Evolutionary conservation across 2,113 vertebrate genomes (phyloP).

Genomic region (Psittacula cyanocephala): DNA sequence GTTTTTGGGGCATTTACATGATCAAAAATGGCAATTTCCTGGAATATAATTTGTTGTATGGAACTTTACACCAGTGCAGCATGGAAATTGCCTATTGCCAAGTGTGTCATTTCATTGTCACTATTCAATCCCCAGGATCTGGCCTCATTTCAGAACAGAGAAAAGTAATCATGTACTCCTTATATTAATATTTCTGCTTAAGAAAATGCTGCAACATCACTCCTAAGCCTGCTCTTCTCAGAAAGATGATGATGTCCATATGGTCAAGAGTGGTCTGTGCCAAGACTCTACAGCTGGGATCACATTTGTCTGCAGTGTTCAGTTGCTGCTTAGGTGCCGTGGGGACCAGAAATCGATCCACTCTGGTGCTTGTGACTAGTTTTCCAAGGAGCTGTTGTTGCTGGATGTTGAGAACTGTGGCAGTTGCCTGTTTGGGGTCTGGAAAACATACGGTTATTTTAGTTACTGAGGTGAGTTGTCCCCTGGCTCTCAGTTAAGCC

Average conservation of each 20-base stretch:
- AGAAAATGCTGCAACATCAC: background rate
- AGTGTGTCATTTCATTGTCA: background rate
- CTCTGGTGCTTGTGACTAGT: background rate
- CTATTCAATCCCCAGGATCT: background rate
- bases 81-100: background rate
- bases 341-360: background rate
- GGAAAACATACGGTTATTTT: background rate
- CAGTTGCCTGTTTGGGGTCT: background rate
- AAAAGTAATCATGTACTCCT: background rate
- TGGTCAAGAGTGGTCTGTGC: background rate
- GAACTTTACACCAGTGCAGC: background rate
- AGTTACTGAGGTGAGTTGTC: background rate
- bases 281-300: background rate
- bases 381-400: background rate
- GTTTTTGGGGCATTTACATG: background rate
- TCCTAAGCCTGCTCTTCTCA: background rate
- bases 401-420: background rate
- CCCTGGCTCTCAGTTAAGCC: rapidly evolving
- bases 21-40: background rate
- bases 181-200: background rate
- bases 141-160: background rate
- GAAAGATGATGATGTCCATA: background rate
- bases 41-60: background rate
- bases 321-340: background rate
- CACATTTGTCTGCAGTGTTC: background rate